These are phyloP conservation scores for Ruditapes philippinarum DNA, from an alignment of 1,140 invertebrate species.

Conservation along the genomic window DNA sequence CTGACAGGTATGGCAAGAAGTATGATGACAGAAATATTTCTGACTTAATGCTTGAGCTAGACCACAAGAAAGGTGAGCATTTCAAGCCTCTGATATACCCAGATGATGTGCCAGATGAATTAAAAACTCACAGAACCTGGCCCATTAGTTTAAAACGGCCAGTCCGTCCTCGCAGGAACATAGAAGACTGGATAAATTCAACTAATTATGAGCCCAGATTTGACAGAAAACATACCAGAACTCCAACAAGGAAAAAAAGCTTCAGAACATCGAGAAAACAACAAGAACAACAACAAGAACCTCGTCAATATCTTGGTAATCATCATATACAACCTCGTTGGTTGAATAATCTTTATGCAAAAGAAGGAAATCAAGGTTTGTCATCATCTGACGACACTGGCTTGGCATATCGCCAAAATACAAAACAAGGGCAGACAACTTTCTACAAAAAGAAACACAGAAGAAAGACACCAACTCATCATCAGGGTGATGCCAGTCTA, in stretches of 20 bases:
- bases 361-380: constrained; percentile 48
- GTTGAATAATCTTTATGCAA: constrained; percentile 63
- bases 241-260: constrained; percentile 47
- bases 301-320: not conserved
- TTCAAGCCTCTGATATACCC: constrained; percentile 2
- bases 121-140: constrained; percentile 48
- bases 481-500: constrained; percentile 54
- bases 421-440: not conserved
- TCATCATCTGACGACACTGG: constrained; percentile 37
- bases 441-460: constrained; percentile 41
- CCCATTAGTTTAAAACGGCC: constrained; percentile 34
- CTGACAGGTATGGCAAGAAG: constrained; percentile 11
- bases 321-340: constrained; percentile 64
- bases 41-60: not conserved
- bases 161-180: constrained; percentile 27
- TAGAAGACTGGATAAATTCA: constrained; percentile 61
- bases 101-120: not conserved
- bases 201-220: constrained; percentile 44
- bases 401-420: constrained; percentile 24
- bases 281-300: not conserved
- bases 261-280: not conserved
- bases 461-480: constrained; percentile 45
- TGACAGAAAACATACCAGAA: constrained; percentile 25
- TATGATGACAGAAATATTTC: not conserved
- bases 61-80: not conserved